Percentiles rank a stretch among this genome's conserved stretches.
These are phyloP conservation scores for Meteorus colon DNA, from an alignment of 2,888 invertebrate species.

Conservation along the genomic window DNA sequence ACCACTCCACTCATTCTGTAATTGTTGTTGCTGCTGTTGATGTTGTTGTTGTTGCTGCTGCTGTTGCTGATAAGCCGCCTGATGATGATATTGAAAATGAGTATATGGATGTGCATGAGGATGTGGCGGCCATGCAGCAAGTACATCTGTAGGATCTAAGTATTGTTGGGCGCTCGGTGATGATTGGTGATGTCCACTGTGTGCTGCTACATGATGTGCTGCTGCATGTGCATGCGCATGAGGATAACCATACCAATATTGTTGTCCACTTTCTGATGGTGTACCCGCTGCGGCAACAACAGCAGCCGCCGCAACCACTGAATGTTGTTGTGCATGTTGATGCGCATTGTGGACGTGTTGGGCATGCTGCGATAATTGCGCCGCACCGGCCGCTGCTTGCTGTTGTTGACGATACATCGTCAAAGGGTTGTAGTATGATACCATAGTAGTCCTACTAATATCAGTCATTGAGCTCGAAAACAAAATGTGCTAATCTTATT, in stretches of 20 bases:
- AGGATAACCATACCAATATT: conserved; percentile 59
- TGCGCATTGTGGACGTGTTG: conserved; percentile 45
- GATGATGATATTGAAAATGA: conserved; percentile 71
- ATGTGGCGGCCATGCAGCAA: conserved; percentile 70
- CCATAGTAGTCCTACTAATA: conserved; percentile 75
- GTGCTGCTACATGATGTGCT: conserved; percentile 46
- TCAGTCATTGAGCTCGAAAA: conserved; percentile 54
- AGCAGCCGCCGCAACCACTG: conserved; percentile 65
- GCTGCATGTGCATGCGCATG: conserved; percentile 51
- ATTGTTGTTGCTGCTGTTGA: conserved; percentile 44
- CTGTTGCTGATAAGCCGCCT: conserved; percentile 62
- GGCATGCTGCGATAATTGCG: conserved; percentile 46
- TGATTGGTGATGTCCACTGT: conserved; percentile 48
- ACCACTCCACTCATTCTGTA: conserved; percentile 59
- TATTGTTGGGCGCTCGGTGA: conserved; percentile 74
- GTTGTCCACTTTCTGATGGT: conserved; percentile 57
- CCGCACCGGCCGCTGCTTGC: conserved; percentile 53
- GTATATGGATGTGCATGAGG: conserved; percentile 72
- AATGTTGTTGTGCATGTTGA: conserved; percentile 51
- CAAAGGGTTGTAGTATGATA: conserved; percentile 83
- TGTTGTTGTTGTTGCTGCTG: conserved; percentile 55
- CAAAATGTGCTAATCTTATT: background rate
- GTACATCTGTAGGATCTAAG: conserved; percentile 71
- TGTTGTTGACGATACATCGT: conserved; percentile 81
- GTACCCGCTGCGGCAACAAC: conserved; percentile 73